These are phyloP conservation scores for Atta colombica DNA, from an alignment of 1,140 invertebrate species.

Conservation along the genomic window DNA sequence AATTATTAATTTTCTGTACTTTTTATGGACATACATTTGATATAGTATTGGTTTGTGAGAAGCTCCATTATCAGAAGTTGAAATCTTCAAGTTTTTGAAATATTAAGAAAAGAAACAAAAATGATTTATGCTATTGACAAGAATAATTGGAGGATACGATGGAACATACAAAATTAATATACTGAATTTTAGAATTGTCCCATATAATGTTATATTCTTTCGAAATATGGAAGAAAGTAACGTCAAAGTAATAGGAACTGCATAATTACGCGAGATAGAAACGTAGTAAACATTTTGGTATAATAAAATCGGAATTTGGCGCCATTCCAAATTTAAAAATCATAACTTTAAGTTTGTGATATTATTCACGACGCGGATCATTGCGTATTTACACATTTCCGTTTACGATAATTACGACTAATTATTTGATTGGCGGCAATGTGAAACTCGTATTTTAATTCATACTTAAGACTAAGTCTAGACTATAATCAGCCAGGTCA, in stretches of 20 bases:
- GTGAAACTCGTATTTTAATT: neutral
- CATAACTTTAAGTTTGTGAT: neutral
- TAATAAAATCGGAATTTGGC: constrained; percentile 35
- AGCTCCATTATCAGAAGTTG: neutral
- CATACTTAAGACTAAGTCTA: neutral
- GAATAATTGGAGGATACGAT: neutral
- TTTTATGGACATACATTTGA: neutral
- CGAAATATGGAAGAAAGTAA: neutral
- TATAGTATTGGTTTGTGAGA: neutral
- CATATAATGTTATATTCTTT: neutral
- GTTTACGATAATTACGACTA: constrained; percentile 1
- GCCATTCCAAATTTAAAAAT: constrained; percentile 27
- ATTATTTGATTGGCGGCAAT: neutral
- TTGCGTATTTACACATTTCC: neutral
- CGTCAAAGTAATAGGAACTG: neutral
- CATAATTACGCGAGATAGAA: constrained; percentile 12
- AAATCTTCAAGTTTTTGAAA: neutral
- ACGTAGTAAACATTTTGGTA: neutral
- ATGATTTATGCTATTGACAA: neutral
- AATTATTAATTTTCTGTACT: neutral
- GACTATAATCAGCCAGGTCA: neutral
- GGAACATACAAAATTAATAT: neutral
- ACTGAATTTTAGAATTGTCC: neutral
- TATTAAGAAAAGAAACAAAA: neutral
- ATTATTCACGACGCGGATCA: constrained; percentile 5